Percentiles rank a stretch among this genome's conserved stretches.
phyloP scores from a whole-genome alignment of 2,888 invertebrate species.

The Zeuzera pyrina region DNA sequence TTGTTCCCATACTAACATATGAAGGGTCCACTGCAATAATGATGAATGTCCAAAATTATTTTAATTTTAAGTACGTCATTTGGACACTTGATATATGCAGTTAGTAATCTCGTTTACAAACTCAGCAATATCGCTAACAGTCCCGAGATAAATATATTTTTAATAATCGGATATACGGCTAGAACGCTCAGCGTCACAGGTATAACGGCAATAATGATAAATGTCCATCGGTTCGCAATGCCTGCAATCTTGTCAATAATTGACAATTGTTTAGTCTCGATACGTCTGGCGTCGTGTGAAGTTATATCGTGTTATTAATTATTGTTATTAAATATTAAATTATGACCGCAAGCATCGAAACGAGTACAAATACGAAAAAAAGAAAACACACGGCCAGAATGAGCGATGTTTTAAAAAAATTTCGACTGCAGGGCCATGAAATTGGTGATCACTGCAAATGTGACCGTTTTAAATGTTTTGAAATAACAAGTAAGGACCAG shows the following conservation, averaged over 20 bases:
- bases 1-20: too few species aligned
- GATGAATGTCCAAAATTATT: constrained; percentile 1
- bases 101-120: constrained; percentile 5
- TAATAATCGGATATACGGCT: constrained; percentile 3
- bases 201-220: constrained; percentile 5
- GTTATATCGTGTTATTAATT: too few species aligned
- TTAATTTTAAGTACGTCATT: constrained; percentile 2
- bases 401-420: too few species aligned
- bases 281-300: too few species aligned
- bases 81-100: constrained; percentile 3
- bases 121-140: constrained; percentile 5
- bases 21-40: constrained; percentile 4
- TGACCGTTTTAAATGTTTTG: constrained; percentile 5
- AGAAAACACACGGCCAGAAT: constrained; percentile 4
- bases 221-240: constrained; percentile 4
- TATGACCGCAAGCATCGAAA: constrained; percentile 1
- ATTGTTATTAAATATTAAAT: too few species aligned
- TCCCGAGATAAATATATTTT: constrained; percentile 6
- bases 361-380: constrained; percentile 5
- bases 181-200: constrained; percentile 5
- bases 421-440: too few species aligned
- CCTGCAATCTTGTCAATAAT: constrained; percentile 1
- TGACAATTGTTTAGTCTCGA: too few species aligned
- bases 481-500: background rate
- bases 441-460: constrained; percentile 5